Base-by-base conservation (phyloP, 1,140 invertebrate species). In the Drosophila bipectinata region DNA sequence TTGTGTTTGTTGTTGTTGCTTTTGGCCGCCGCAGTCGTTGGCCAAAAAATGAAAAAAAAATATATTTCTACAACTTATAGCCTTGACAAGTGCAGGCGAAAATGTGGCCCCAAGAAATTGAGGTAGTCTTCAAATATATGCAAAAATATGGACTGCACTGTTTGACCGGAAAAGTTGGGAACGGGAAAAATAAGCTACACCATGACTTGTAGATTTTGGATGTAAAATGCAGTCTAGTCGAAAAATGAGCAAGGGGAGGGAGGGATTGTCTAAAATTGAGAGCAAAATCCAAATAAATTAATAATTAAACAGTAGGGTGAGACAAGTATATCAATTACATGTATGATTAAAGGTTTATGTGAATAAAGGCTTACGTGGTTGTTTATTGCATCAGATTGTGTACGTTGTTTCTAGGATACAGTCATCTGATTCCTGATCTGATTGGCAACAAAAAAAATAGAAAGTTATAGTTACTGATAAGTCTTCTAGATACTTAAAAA, bases 131-230 rank as follows among this genome's bases (percentile, higher is more conserved):
- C 2, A n/a, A 4, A 15, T 15, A 24, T 24, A 30, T 30, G 37
- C 3, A 15, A 44, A 14, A 21, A 2, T 9, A 14, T 49, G 9
- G 10, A 26, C n/a, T 28, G 8, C 10, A 5, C 9, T 26, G 9
- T 51, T 4, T 3, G 45, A 14, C 9, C 18, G 18, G 14, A 37
- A 34, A 28, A 64, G 26, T 9, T 18, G 52, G 44, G 32, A 48
- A 58, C 39, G 21, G 49, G 60, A 49, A 78, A 81, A 78, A 75
- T 72, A 72, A 64, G 72, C 32, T 41, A 47, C 67, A 83, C 76
- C 81, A 88, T 88, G 83, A 88, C 83, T 88, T 88, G 83, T 88
- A 89, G 76, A 89, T 79, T 88, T 88, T 77, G 32, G 37, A 30
- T 48, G 71, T 48, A 53, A 18, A 26, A 78, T 69, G 76, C 62